phyloP scores from a whole-genome alignment of 2,888 invertebrate genomes.

The Idaea straminata region DNA sequence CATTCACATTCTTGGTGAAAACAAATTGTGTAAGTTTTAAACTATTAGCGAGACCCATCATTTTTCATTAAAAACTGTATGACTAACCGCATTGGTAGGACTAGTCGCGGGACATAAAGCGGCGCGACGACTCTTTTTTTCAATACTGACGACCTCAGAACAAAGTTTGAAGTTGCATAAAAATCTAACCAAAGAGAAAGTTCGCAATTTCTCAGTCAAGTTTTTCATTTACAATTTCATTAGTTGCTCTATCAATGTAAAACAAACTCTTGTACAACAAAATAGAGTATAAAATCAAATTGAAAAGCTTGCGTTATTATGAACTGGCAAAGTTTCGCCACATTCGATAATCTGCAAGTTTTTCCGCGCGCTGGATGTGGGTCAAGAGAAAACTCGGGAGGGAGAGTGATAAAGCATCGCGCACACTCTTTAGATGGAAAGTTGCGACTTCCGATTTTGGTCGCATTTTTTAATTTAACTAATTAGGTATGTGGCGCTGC shows the following conservation, averaged over 20 bases:
- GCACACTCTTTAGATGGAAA: slow-evolving; percentile 16
- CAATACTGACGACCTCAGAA: too few relatives aligned
- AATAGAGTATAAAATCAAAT: slow-evolving; percentile 17
- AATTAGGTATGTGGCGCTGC: neutral
- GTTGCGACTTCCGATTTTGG: slow-evolving; percentile 16
- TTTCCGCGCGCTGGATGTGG: slow-evolving; percentile 54
- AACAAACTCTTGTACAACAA: neutral
- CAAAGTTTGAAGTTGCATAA: neutral
- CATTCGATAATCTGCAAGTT: slow-evolving; percentile 68
- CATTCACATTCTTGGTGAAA: too few relatives aligned
- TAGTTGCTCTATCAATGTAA: neutral
- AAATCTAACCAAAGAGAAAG: neutral
- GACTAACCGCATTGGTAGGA: too few relatives aligned
- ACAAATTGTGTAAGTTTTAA: too few relatives aligned
- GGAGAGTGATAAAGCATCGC: slow-evolving; percentile 32
- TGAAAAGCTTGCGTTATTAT: slow-evolving; percentile 37
- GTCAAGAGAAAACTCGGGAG: slow-evolving; percentile 58
- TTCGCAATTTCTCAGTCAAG: neutral
- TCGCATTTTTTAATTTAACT: slow-evolving; percentile 1
- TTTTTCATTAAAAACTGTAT: too few relatives aligned
- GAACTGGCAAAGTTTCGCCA: slow-evolving; percentile 44
- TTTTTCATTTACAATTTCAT: neutral
- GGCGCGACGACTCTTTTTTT: too few relatives aligned
- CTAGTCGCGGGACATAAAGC: too few relatives aligned
- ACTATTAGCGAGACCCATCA: too few relatives aligned